Conservation (phyloP, 2,888 invertebrate species). For the Ornithoptera priamus region DNA sequence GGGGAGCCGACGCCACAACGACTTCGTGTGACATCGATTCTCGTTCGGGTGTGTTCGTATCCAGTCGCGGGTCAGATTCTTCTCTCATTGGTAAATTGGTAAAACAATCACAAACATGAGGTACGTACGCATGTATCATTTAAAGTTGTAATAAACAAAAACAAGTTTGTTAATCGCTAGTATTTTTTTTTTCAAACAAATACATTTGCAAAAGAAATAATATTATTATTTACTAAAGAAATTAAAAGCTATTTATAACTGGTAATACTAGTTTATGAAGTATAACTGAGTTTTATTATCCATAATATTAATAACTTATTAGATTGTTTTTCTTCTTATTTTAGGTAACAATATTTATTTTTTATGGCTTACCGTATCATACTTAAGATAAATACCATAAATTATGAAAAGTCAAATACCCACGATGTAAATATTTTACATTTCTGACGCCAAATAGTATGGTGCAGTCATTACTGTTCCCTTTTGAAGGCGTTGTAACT, state of each 20-base stretch:
- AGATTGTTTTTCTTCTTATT: too few species aligned
- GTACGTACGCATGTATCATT: neutral
- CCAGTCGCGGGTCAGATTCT: slow-evolving; percentile 46
- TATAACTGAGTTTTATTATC: neutral
- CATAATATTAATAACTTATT: too few species aligned
- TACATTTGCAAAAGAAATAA: neutral
- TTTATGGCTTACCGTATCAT: too few species aligned
- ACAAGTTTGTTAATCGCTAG: neutral
- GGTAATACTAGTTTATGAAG: neutral
- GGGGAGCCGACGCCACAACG: slow-evolving; percentile 49
- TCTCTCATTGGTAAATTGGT: slow-evolving; percentile 4
- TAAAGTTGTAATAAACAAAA: slow-evolving; percentile 16
- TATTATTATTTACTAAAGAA: neutral
- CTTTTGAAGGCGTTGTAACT: too few species aligned
- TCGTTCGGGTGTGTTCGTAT: slow-evolving; percentile 56
- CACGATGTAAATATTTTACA: too few species aligned
- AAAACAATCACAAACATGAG: neutral
- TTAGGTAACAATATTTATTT: too few species aligned
- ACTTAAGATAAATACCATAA: too few species aligned
- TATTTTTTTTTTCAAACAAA: slow-evolving; percentile 2
- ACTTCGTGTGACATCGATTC: slow-evolving; percentile 74
- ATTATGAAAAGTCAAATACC: too few species aligned
- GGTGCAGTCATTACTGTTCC: too few species aligned
- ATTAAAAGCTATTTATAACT: neutral
- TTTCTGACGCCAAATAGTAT: too few species aligned